Base-by-base conservation (phyloP, 1,140 invertebrate species). In the Lepidurus apus region DNA sequence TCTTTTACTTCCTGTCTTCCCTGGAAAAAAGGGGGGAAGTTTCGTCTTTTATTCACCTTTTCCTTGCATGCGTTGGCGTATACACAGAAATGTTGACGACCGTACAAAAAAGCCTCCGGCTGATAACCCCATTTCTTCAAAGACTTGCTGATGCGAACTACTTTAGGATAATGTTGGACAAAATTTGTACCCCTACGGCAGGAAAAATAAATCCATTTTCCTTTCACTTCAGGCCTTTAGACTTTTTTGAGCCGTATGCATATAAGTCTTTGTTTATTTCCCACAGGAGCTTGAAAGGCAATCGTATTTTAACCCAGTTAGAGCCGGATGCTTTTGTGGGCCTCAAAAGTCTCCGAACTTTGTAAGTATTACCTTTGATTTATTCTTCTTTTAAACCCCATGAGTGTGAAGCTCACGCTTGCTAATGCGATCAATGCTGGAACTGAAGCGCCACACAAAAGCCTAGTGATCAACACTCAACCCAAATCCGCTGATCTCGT, bases 221-320 rank as follows among this genome's bases (percentile, higher is more conserved):
- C 21, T 65, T 17, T 65, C 53, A 21, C 21, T 4, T n/a, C 5
- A 74, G 74, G 78, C 77, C 85, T 84, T 7, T 34, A 34, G 34
- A 34, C 4, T 4, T 34, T 34, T 3, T 34, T 4, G 2, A 34
- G 4, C 4, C 34, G 34, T 4, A 89, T 88, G 84, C 85, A 79
- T 85, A 89, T 21, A 86, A 84, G 80, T 82, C 83, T 78, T 26
- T 17, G 78, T 74, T 74, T 45, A 82, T 81, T 45, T 79, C 86
- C 86, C 65, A 42, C 83, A 94, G 92, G 80, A 90, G 89, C 81
- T 87, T 93, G 21, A 89, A 88, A 81, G 91, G 90, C 77, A 92
- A 92, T 82, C 86, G 84, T 13, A 85, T 87, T 43, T 84, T 94
- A 34, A 87, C 81, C 65, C 82, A 84, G 43, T 81, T 94, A 10